These are phyloP conservation scores for Hemitrygon akajei DNA, from an alignment of 2,797 vertebrate genomes.

Conservation along the genomic window DNA sequence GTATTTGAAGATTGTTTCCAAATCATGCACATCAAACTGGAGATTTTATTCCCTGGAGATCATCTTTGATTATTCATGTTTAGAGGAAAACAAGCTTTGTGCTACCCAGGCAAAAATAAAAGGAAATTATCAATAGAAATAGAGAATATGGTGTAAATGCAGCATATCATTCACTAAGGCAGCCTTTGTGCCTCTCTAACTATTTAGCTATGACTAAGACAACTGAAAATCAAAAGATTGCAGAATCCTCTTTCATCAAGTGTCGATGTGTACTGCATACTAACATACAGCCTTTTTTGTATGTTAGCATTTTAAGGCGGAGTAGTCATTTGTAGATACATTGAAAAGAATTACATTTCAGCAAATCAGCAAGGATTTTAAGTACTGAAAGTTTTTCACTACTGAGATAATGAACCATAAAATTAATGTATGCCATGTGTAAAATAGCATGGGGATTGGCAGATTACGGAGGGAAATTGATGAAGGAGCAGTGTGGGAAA, in stretches of 20 bases:
- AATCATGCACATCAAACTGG: neutral
- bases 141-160: neutral
- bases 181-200: neutral
- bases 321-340: neutral
- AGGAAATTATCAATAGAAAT: neutral
- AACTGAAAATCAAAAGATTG: constrained; percentile 10
- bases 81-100: neutral
- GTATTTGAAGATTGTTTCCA: neutral
- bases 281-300: neutral
- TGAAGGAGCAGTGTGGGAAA: too few relatives aligned
- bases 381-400: neutral
- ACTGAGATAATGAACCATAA: neutral
- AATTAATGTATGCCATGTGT: neutral
- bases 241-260: neutral
- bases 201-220: neutral
- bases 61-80: neutral
- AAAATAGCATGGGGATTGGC: too few relatives aligned
- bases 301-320: neutral
- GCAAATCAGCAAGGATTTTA: neutral
- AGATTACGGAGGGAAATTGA: too few relatives aligned
- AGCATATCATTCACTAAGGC: neutral
- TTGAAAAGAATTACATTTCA: neutral
- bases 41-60: neutral
- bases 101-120: neutral
- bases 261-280: neutral